Conservation (phyloP, 1,140 invertebrate species). For the Helicoverpa armigera region DNA sequence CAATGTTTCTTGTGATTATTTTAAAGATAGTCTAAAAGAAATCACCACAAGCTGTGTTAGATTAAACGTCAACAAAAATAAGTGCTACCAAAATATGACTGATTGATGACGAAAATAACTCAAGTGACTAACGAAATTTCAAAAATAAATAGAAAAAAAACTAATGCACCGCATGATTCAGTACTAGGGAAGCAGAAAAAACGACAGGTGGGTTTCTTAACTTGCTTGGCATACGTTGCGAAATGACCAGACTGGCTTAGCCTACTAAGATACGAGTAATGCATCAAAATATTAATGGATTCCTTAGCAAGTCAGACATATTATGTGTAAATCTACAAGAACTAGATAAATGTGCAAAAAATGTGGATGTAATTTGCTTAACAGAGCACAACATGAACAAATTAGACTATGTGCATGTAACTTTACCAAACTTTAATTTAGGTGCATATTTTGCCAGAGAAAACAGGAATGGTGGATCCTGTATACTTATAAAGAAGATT, state of each 20-base stretch:
- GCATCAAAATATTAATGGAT: too few species aligned
- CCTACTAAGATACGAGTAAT: too few species aligned
- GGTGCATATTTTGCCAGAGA: too few species aligned
- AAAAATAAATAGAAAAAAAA: slow-evolving; percentile 33
- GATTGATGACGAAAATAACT: slow-evolving; percentile 28
- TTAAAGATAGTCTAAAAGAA: background rate
- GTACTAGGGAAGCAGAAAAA: slow-evolving; percentile 30
- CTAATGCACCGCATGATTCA: slow-evolving; percentile 32
- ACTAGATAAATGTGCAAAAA: too few species aligned
- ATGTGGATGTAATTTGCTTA: too few species aligned
- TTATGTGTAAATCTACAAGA: too few species aligned
- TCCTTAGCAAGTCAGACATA: too few species aligned
- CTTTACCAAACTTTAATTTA: too few species aligned
- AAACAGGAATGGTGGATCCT: too few species aligned
- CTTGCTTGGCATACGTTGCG: slow-evolving; percentile 6
- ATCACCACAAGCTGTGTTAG: background rate
- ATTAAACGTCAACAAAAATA: slow-evolving; percentile 23
- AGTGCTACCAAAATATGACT: slow-evolving; percentile 16
- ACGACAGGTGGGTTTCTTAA: slow-evolving; percentile 33
- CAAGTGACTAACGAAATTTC: slow-evolving; percentile 22
- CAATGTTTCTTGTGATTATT: slow-evolving; percentile 7
- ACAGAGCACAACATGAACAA: too few species aligned
- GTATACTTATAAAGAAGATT: too few species aligned
- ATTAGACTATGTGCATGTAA: too few species aligned
- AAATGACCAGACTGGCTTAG: background rate